Evolutionary conservation across 1,140 invertebrate species (phyloP).

Genomic region (Panagrolaimus sp.): DNA sequence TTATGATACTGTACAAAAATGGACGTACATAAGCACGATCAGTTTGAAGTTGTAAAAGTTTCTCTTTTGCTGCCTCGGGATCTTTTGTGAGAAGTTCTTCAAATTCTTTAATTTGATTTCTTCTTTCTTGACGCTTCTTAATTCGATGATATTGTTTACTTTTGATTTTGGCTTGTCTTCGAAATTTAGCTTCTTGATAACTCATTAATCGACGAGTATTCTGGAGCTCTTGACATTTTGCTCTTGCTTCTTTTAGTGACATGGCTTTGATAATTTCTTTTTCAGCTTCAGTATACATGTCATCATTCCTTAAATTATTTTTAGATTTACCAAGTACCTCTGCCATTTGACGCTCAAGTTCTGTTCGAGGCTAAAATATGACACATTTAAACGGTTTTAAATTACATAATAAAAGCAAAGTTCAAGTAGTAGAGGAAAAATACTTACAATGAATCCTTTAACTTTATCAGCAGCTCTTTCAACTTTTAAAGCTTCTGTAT

Average conservation of each 20-base stretch:
- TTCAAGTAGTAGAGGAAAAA: constrained; percentile 19
- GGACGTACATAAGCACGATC: constrained; percentile 65
- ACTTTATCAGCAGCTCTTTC: constrained; percentile 63
- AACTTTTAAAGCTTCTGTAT: constrained; percentile 54
- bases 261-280: constrained; percentile 63
- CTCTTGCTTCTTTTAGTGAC: constrained; percentile 72
- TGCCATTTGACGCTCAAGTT: constrained; percentile 64
- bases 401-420: no score
- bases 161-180: constrained; percentile 66
- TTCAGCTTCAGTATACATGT: constrained; percentile 62
- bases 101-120: constrained; percentile 79
- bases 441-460: constrained; percentile 40
- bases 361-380: constrained; percentile 63
- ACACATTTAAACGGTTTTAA: no score
- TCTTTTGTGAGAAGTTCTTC: constrained; percentile 75
- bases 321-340: constrained; percentile 62
- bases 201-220: constrained; percentile 72
- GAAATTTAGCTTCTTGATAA: constrained; percentile 64
- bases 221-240: constrained; percentile 63
- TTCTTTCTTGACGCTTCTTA: constrained; percentile 74
- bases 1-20: no score
- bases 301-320: constrained; percentile 59
- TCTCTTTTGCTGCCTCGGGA: constrained; percentile 78
- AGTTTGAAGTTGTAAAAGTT: constrained; percentile 76
- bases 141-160: constrained; percentile 70